Evolutionary conservation across 1,140 invertebrate species (phyloP).

Genomic region (Reticulitermes speratus): DNA sequence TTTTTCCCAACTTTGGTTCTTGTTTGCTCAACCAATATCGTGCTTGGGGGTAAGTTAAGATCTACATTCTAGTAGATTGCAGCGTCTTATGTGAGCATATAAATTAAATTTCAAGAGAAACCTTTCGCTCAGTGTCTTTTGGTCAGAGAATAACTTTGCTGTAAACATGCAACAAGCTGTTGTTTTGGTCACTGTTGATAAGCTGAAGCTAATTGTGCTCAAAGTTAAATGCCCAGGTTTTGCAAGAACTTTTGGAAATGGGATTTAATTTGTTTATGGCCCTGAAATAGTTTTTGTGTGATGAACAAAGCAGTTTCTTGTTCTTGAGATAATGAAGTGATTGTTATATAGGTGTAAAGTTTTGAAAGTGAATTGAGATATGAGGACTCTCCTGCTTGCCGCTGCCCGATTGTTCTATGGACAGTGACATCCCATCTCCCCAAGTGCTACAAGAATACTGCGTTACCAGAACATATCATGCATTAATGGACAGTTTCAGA

Average conservation of each 20-base stretch:
- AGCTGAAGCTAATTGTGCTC: neutral
- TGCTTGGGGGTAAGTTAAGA: neutral
- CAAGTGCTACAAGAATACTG: neutral
- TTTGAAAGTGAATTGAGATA: neutral
- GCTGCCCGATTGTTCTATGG: neutral
- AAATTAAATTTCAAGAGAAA: neutral
- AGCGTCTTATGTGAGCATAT: neutral
- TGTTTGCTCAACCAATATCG: neutral
- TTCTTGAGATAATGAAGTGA: neutral
- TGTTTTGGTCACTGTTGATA: neutral
- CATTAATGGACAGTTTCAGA: too few relatives aligned
- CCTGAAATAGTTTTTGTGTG: neutral
- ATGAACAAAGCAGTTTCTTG: conserved; percentile 12
- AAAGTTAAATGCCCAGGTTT: neutral
- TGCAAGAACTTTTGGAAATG: neutral
- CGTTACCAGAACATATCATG: neutral
- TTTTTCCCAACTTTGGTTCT: neutral
- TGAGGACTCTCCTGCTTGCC: neutral
- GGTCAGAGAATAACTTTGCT: neutral
- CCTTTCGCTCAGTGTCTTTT: neutral
- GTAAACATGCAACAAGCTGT: conserved; percentile 2
- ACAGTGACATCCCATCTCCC: neutral
- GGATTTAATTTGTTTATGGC: neutral
- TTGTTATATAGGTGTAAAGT: conserved; percentile 12
- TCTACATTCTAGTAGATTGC: neutral